Evolutionary conservation across 2,797 vertebrate genomes (phyloP), one percentile per base, ranked within the genome.

Genomic region (Scolopax bukidnonensis): DNA sequence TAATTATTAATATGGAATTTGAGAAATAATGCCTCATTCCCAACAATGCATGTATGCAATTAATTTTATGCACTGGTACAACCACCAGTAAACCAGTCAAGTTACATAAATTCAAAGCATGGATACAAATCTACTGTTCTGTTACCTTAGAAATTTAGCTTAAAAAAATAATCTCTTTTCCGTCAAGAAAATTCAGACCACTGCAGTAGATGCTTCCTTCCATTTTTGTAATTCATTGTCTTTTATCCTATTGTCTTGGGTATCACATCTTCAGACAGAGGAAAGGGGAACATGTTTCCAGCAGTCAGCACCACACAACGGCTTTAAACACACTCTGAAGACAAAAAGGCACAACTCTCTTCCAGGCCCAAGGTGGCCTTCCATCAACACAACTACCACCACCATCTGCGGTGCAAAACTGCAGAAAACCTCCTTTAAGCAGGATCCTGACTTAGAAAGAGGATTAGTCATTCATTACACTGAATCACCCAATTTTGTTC

Each of bases 391-490:
- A 71, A 65, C n/a, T 69, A 63, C 85, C 43, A 63, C 25, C 48
- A 45, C 28, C 3, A 27, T 16, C 45, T 12, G 38, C 0, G 0
- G 25, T 9, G 13, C 80, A 60, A 76, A 65, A 61, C 53, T 56
- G 32, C 57, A 74, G 76, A 94, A 45, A 48, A 48, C 23, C 23
- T 33, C 70, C 84, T 36, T 50, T 16, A 56, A 93, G 77, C 60
- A 69, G 63, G 51, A 60, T 43, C 50, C 64, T 87, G 68, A 38
- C 54, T 83, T 45, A 33, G 87, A 48, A 93, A 87, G 36, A 68
- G 36, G 64, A 77, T 80, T 82, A 87, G 87, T 76, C 84, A 91
- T 91, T 95, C 87, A 51, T 69, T 70, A 69, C 60, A 71, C 51
- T 65, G 69, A 79, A 51, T 21, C 73, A 57, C 28, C 54, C 9